phyloP scores from a whole-genome alignment of 2,113 vertebrate genomes.

The Garra rufa region DNA sequence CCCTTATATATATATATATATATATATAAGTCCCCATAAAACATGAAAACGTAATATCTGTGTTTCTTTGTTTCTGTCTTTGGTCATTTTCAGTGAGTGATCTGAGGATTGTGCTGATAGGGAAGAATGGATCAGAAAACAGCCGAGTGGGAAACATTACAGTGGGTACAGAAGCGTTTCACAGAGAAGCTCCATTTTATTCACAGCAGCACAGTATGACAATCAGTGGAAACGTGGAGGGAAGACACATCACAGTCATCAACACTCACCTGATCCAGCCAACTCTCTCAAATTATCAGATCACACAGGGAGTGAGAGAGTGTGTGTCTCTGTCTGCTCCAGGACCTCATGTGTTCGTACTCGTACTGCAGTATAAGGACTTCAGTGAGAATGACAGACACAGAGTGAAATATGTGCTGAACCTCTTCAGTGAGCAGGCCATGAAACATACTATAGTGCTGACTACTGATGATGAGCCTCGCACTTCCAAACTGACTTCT shows the following conservation, averaged over 20 bases:
- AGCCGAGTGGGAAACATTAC: background rate
- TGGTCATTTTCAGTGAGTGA: background rate
- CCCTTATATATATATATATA: no score
- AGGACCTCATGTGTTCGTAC: background rate
- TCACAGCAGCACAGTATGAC: background rate
- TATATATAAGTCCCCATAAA: no score
- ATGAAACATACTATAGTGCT: no score
- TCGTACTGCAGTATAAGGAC: background rate
- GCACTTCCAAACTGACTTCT: background rate
- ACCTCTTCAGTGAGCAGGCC: no score
- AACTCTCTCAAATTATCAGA: background rate
- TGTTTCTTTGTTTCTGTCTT: background rate
- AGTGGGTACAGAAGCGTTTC: background rate
- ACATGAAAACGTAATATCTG: background rate
- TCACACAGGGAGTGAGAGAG: background rate
- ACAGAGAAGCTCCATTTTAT: rapidly evolving
- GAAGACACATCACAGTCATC: background rate
- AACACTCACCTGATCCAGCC: background rate
- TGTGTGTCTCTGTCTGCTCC: background rate
- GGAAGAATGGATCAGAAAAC: background rate
- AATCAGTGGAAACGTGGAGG: background rate
- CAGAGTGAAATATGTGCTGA: no score
- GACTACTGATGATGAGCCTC: no score
- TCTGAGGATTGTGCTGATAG: background rate
- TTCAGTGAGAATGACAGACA: background rate